Evolutionary conservation across 2,113 vertebrate genomes (phyloP).

Genomic region (Callopanchax toddi): DNA sequence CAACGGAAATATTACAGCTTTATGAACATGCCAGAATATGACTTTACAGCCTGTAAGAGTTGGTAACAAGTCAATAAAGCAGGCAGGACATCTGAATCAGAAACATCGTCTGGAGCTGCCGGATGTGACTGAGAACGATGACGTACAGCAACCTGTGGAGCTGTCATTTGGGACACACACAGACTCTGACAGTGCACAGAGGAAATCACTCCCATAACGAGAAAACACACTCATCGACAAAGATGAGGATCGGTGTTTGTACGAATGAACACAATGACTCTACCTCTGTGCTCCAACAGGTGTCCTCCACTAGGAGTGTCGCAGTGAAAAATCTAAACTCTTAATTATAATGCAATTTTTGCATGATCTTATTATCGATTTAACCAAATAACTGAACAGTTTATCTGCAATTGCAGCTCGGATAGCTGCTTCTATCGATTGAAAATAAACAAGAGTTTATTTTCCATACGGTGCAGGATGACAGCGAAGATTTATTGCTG

Average conservation of each 20-base stretch:
- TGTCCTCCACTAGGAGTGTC: no score
- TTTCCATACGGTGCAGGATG: no score
- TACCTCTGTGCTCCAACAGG: no score
- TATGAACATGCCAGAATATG: conserved; percentile 7
- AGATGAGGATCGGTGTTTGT: neutral
- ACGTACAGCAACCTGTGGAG: neutral
- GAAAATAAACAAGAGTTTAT: no score
- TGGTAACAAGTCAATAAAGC: neutral
- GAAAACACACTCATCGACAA: neutral
- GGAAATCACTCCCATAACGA: neutral
- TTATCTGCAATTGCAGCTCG: no score
- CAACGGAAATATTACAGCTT: neutral
- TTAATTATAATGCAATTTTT: no score
- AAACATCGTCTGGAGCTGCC: neutral
- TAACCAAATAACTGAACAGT: no score
- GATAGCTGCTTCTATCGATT: no score
- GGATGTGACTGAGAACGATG: neutral
- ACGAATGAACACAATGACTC: no score
- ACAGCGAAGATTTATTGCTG: no score
- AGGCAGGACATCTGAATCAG: neutral
- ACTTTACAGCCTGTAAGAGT: neutral
- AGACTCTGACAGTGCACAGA: neutral
- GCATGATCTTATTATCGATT: no score
- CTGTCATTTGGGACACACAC: neutral
- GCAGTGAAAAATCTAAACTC: no score